Evolutionary conservation across 2,797 vertebrate species (phyloP).

Genomic region (Pristis pectinata): DNA sequence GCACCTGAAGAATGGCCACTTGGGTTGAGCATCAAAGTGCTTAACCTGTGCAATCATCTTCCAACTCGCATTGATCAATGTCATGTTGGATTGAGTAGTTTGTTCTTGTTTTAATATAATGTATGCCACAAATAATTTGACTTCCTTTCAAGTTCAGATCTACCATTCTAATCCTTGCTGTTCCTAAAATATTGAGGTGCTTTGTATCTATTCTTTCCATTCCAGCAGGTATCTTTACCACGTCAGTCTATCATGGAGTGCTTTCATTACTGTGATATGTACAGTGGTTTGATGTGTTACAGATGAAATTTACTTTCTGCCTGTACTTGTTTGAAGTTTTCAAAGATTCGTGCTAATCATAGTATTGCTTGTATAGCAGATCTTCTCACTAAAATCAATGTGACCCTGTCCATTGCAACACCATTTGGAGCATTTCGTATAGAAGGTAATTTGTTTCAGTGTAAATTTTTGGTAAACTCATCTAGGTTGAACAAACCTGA

Average conservation of each 20-base stretch:
- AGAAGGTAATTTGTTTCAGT: background rate
- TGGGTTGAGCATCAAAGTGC: background rate
- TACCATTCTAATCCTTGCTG: background rate
- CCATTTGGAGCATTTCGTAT: background rate
- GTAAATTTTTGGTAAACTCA: background rate
- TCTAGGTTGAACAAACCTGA: background rate
- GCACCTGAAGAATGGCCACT: background rate
- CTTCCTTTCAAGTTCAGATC: background rate
- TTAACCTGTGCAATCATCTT: background rate
- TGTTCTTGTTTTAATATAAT: background rate
- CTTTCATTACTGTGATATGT: background rate
- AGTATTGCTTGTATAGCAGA: background rate
- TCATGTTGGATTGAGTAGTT: background rate
- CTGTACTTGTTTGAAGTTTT: background rate
- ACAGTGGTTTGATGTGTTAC: background rate
- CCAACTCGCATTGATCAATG: background rate
- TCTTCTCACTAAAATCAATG: background rate
- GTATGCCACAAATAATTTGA: background rate
- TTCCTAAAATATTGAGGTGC: background rate
- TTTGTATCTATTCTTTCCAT: background rate
- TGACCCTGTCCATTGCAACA: background rate
- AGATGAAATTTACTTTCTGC: background rate
- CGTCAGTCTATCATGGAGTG: background rate
- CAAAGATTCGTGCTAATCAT: background rate
- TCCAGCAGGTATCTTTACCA: background rate